These are phyloP conservation scores for Aporophyla lueneburgensis DNA, from an alignment of 2,888 invertebrate genomes.

Conservation along the genomic window DNA sequence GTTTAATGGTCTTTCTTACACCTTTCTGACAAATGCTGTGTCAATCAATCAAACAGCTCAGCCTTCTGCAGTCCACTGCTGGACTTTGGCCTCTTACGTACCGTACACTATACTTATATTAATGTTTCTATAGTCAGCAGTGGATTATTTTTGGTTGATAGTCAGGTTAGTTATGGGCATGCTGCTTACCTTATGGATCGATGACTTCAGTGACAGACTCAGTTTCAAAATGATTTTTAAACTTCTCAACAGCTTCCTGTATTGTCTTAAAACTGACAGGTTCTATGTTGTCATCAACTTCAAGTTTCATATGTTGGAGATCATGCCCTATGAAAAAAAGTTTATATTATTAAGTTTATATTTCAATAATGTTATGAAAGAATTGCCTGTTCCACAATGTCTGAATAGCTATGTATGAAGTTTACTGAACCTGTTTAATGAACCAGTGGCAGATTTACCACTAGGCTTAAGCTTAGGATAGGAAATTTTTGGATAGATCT, in stretches of 20 bases:
- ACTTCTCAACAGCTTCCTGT: constrained; percentile 82
- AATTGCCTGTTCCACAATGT: background rate
- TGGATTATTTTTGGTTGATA: background rate
- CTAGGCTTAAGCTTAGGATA: too few relatives aligned
- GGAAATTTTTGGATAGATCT: too few relatives aligned
- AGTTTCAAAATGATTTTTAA: constrained; percentile 69
- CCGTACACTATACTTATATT: too few relatives aligned
- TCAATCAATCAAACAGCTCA: too few relatives aligned
- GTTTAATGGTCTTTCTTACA: background rate
- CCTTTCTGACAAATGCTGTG: background rate
- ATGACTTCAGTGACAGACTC: constrained; percentile 33
- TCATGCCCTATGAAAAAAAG: constrained; percentile 70
- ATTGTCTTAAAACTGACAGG: constrained; percentile 78
- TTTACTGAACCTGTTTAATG: too few relatives aligned
- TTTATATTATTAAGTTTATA: background rate
- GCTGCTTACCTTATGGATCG: constrained; percentile 33
- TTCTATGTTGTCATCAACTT: constrained; percentile 74
- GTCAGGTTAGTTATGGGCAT: background rate
- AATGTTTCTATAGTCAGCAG: background rate
- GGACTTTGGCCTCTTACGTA: too few relatives aligned
- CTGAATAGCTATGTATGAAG: background rate
- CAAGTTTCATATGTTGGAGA: constrained; percentile 66
- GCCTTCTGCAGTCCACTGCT: too few relatives aligned
- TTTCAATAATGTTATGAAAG: background rate
- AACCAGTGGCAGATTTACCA: too few relatives aligned